Evolutionary conservation across 2,888 invertebrate genomes (phyloP), one percentile per base, ranked within the genome.

Genomic region (Taphrorychus bicolor): DNA sequence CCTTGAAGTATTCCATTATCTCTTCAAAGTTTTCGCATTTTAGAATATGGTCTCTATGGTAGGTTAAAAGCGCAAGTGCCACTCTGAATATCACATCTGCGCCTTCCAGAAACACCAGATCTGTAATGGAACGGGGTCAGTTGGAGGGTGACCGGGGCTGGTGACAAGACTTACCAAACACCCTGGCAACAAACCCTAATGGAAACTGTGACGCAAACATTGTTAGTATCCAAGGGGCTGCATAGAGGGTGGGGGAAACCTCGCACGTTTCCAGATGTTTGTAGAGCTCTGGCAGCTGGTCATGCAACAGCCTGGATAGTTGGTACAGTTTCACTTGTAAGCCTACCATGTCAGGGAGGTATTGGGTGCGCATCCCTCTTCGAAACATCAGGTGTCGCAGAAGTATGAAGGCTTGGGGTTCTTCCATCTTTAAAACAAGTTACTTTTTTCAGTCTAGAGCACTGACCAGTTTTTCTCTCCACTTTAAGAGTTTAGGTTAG

Each of bases 151-250:
- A n/a, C n/a, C n/a, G n/a, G n/a, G n/a, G n/a, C n/a, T n/a, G 11
- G 1, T 1, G 22, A 0, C 11, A 21, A 7, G 9, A 9, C 52
- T 84, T 78, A 94, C 94, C 97, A 77, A 97, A 95, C 0, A 97
- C 93, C 73, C 97, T 87, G 0, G 95, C 93, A 17, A 97, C 97
- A 83, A 98, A 97, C 1, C 97, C 97, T 17, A 98, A 83, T 0
- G 97, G 96, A 81, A 98, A 98, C 83, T 97, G 97, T 59, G 97
- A 97, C 45, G 98, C 96, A 83, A 98, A 98, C 32, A 96, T 84
- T 0, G 98, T 98, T 2, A 98, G 86, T 79, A 98, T 91, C 98
- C 98, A 98, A 0, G 98, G 97, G 0, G 98, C 97, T 0, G 97
- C 97, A 81, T 97, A 98, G 3, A 98, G 83, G 0, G 97, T 96